These are phyloP conservation scores for Microtus pennsylvanicus DNA, from an alignment of 2,113 vertebrate genomes.

Conservation along the genomic window DNA sequence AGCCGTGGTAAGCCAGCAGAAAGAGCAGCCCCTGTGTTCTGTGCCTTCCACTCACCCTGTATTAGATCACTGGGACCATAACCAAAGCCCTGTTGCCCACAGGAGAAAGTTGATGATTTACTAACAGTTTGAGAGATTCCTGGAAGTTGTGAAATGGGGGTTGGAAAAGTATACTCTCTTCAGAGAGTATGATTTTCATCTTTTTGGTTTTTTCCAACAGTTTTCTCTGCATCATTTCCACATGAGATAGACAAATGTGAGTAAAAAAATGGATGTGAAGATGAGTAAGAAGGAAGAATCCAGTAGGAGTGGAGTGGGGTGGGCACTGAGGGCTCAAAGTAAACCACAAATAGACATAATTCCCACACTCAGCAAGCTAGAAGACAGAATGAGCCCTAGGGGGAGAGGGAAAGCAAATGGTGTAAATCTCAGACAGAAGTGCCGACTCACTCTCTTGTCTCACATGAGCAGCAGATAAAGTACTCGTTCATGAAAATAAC, in stretches of 20 bases:
- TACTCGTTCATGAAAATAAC: rapidly evolving
- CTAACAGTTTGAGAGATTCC: neutral
- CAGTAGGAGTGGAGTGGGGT: no score
- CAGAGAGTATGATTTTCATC: neutral
- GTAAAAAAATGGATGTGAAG: slow-evolving; percentile 30
- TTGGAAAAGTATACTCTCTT: neutral
- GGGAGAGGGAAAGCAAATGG: neutral
- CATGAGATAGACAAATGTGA: neutral
- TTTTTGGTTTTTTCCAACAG: slow-evolving; percentile 20
- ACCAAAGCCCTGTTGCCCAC: neutral
- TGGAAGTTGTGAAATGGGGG: neutral
- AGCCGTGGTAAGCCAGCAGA: neutral
- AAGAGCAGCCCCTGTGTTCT: neutral
- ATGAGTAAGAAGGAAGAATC: neutral
- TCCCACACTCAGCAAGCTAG: neutral
- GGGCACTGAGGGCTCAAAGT: neutral
- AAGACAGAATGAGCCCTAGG: neutral
- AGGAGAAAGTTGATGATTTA: neutral
- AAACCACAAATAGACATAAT: neutral
- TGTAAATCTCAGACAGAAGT: neutral
- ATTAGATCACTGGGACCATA: neutral
- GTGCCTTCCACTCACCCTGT: neutral
- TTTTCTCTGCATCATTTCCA: neutral
- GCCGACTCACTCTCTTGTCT: neutral
- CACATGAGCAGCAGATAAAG: rapidly evolving